Evolutionary conservation across 1,140 invertebrate species (phyloP).

Genomic region (Chelonus insularis): DNA sequence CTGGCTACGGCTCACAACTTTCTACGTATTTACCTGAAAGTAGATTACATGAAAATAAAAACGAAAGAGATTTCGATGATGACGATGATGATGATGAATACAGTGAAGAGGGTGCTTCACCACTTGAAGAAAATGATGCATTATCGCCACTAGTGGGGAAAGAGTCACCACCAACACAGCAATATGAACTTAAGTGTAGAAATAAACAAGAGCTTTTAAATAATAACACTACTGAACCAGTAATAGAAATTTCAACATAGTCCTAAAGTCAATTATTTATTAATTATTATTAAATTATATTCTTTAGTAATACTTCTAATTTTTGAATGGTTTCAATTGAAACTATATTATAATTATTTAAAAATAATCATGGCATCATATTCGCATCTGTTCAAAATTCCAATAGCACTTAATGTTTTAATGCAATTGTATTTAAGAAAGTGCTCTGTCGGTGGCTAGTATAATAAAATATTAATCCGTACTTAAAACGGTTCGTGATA

Average conservation of each 20-base stretch:
- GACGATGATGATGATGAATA: constrained; percentile 57
- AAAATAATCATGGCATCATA: no score
- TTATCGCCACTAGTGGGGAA: constrained; percentile 42
- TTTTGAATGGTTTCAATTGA: not conserved
- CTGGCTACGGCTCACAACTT: constrained; percentile 44
- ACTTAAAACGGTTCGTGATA: no score
- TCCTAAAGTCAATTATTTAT: constrained; percentile 10
- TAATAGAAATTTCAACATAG: constrained; percentile 58
- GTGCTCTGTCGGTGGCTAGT: no score
- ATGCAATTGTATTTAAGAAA: no score
- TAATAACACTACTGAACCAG: constrained; percentile 55
- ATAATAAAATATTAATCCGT: no score
- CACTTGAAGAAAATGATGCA: constrained; percentile 42
- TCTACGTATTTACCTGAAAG: constrained; percentile 52
- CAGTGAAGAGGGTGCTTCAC: constrained; percentile 49
- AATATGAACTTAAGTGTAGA: constrained; percentile 49
- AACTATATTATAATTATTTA: constrained; percentile 1
- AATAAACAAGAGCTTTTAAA: constrained; percentile 54
- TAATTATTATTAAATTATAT: not conserved
- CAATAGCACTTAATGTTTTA: no score
- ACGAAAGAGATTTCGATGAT: constrained; percentile 58
- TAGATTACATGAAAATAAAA: constrained; percentile 44
- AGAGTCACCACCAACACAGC: constrained; percentile 40
- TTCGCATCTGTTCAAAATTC: no score
- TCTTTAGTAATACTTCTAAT: constrained; percentile 1